These are phyloP conservation scores for Emmelina monodactyla DNA, from an alignment of 2,888 invertebrate genomes.

Conservation along the genomic window DNA sequence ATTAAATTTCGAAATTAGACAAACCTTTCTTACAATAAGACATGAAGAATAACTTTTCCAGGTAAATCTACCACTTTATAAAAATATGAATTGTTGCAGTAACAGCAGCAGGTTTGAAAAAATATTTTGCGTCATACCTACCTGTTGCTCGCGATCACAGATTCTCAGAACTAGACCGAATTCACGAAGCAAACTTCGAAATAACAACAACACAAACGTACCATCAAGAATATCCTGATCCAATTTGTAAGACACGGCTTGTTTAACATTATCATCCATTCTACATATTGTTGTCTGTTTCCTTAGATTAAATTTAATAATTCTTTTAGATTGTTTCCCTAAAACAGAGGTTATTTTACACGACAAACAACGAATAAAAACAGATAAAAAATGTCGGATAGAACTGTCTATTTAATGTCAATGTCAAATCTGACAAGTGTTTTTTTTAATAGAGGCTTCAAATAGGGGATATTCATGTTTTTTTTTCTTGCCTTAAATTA, in stretches of 20 bases:
- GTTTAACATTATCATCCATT: slow-evolving; percentile 60
- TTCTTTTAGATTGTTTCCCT: slow-evolving; percentile 28
- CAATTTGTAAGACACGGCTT: slow-evolving; percentile 50
- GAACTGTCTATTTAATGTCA: not conserved
- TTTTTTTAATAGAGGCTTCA: too few species aligned
- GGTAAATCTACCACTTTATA: too few species aligned
- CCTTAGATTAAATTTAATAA: slow-evolving; percentile 21
- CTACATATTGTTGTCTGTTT: slow-evolving; percentile 52
- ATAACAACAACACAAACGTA: slow-evolving; percentile 23
- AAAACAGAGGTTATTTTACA: slow-evolving; percentile 27
- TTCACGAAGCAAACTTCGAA: slow-evolving; percentile 25
- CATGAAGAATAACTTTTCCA: too few species aligned
- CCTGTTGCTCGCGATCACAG: slow-evolving; percentile 25
- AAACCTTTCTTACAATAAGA: too few species aligned
- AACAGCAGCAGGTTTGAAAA: too few species aligned
- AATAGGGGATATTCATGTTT: too few species aligned
- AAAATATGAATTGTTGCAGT: too few species aligned
- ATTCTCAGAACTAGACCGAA: slow-evolving; percentile 19
- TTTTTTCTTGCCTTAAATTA: too few species aligned
- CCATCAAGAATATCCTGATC: slow-evolving; percentile 60
- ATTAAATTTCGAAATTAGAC: too few species aligned
- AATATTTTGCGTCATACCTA: slow-evolving; percentile 31
- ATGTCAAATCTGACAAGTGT: too few species aligned
- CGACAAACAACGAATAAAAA: too few species aligned
- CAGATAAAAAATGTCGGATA: not conserved